Percentiles rank a stretch among this genome's conserved stretches.
Conservation (phyloP, 2,888 invertebrate species). For the Ormia ochracea region DNA sequence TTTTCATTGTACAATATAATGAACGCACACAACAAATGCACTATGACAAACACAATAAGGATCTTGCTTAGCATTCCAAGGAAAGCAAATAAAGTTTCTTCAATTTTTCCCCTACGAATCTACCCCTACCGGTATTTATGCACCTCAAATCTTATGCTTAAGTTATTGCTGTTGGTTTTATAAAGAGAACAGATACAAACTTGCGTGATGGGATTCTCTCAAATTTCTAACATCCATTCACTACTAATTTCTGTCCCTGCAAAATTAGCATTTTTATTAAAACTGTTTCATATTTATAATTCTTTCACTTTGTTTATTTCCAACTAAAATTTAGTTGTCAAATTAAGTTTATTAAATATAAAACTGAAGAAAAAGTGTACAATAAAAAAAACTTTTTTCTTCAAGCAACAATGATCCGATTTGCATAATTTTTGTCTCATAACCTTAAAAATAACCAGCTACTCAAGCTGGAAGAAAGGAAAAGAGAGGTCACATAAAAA, state of each 20-base stretch:
- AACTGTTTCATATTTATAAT: not conserved
- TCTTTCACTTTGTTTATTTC: constrained; percentile 33
- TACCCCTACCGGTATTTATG: too few species aligned
- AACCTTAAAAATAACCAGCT: constrained; percentile 38
- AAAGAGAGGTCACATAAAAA: constrained; percentile 20
- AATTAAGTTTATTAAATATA: constrained; percentile 38
- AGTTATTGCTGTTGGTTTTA: too few species aligned
- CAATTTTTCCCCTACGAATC: too few species aligned
- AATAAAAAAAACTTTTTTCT: constrained; percentile 27
- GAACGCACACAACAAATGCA: too few species aligned
- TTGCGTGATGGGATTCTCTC: too few species aligned
- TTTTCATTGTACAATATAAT: too few species aligned
- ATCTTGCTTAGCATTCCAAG: too few species aligned
- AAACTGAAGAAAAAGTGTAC: not conserved
- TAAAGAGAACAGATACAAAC: too few species aligned
- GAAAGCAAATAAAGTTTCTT: too few species aligned
- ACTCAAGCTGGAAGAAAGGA: constrained; percentile 1
- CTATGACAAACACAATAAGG: too few species aligned
- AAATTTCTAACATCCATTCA: not conserved
- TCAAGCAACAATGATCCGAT: constrained; percentile 41
- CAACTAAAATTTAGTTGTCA: constrained; percentile 46
- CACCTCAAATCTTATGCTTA: too few species aligned
- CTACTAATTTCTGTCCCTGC: constrained; percentile 37
- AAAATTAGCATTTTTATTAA: constrained; percentile 12
- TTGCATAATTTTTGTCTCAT: constrained; percentile 63